phyloP scores from a whole-genome alignment of 2,888 invertebrate species.

The Drosophila multiciliata region DNA sequence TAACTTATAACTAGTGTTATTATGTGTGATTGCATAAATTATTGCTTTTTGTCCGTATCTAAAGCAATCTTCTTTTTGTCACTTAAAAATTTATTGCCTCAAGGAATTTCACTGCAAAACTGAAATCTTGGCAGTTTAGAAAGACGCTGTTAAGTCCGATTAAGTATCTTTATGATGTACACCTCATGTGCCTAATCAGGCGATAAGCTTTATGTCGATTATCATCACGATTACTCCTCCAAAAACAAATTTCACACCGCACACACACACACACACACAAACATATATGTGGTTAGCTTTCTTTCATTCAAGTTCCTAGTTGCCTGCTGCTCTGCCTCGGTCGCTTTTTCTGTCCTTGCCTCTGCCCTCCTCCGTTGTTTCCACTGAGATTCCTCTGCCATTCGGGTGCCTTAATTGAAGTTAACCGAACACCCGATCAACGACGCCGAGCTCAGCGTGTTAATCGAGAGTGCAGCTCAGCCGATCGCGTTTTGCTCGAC shows the following conservation, averaged over 20 bases:
- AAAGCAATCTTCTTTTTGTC: not conserved
- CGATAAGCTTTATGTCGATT: conserved; percentile 78
- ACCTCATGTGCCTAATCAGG: conserved; percentile 64
- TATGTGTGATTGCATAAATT: conserved; percentile 4
- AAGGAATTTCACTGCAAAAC: conserved; percentile 14
- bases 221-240: conserved; percentile 44
- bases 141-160: conserved; percentile 37
- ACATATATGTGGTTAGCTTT: conserved; percentile 33
- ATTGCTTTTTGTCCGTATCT: not conserved
- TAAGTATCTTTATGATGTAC: conserved; percentile 66
- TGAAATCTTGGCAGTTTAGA: conserved; percentile 47
- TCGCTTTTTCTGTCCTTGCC: not conserved
- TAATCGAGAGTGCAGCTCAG: conserved; percentile 18
- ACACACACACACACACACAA: conserved; percentile 16
- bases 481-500: conserved; percentile 58
- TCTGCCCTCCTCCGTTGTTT: not conserved
- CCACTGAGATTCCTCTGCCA: not conserved
- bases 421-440: conserved; percentile 50
- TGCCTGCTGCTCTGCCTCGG: conserved; percentile 16
- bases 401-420: conserved; percentile 63
- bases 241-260: conserved; percentile 42
- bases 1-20: not conserved
- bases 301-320: conserved; percentile 42
- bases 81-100: not conserved
- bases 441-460: conserved; percentile 16